A percentile compares a stretch with the other conserved stretches of the same genome.
phyloP scores from a whole-genome alignment of 2,888 invertebrate species.

The Glyphotaelius pellucidus region DNA sequence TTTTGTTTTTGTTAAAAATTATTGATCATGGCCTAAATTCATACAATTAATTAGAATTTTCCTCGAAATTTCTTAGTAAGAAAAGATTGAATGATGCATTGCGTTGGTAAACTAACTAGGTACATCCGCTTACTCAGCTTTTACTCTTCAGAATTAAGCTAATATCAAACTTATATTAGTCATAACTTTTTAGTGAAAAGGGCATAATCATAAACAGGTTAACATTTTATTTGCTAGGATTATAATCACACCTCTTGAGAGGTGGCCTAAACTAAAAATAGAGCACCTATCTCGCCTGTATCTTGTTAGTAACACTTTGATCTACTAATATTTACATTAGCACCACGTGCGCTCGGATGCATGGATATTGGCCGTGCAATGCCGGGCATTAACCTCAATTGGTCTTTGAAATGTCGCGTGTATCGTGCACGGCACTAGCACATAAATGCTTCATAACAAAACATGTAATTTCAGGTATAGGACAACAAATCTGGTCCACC shows the following conservation, averaged over 20 bases:
- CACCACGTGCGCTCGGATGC: slow-evolving; percentile 50
- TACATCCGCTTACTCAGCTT: neutral
- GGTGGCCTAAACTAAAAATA: slow-evolving; percentile 1
- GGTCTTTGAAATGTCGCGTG: slow-evolving; percentile 54
- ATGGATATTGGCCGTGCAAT: slow-evolving; percentile 47
- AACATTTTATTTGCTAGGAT: neutral
- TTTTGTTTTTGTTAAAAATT: too few species aligned
- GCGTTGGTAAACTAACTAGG: neutral
- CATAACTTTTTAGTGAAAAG: neutral
- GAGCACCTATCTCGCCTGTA: neutral
- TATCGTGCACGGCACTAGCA: neutral
- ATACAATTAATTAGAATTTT: neutral
- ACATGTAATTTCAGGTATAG: neutral
- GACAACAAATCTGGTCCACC: slow-evolving; percentile 5
- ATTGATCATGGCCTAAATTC: too few species aligned
- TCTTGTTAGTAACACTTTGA: slow-evolving; percentile 34
- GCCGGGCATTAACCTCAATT: slow-evolving; percentile 55
- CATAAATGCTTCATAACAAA: neutral
- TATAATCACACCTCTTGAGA: neutral
- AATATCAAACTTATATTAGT: neutral
- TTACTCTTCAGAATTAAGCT: neutral
- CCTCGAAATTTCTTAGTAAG: neutral
- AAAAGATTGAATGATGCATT: neutral
- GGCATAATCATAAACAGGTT: neutral
- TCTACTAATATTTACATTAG: slow-evolving; percentile 54